Conservation (phyloP, 2,888 invertebrate species). For the Onchidella celtica region DNA sequence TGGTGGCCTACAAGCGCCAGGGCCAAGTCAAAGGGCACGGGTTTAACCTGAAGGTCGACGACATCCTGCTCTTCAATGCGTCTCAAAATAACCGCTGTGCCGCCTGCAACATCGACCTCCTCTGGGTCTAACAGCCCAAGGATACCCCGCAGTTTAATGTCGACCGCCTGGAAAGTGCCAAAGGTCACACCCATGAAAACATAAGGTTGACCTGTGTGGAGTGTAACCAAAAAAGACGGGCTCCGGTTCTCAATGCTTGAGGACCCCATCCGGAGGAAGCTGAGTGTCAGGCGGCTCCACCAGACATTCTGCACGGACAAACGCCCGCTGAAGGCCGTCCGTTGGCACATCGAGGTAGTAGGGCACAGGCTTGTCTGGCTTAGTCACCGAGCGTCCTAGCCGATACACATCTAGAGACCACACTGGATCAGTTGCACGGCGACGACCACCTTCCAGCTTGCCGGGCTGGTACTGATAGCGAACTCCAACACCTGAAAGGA, state of each 20-base stretch:
- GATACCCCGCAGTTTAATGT: constrained; percentile 13
- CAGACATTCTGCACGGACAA: not conserved
- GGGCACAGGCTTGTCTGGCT: not conserved
- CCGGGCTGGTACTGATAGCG: constrained; percentile 11
- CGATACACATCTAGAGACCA: not conserved
- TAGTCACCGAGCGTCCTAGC: not conserved
- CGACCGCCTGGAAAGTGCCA: constrained; percentile 16
- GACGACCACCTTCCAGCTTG: constrained; percentile 20
- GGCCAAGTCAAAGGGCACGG: constrained; percentile 5
- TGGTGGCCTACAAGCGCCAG: not conserved
- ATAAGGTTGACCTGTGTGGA: constrained; percentile 3
- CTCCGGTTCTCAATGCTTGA: not conserved
- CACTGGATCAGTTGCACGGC: constrained; percentile 2
- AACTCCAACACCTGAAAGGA: not conserved
- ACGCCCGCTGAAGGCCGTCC: not conserved
- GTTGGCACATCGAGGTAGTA: not conserved
- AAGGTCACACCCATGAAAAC: not conserved
- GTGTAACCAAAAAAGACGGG: constrained; percentile 1
- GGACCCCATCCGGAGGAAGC: no score
- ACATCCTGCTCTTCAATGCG: not conserved
- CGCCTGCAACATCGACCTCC: not conserved
- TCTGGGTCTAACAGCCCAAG: not conserved
- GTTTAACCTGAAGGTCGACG: constrained; percentile 7
- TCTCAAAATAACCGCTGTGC: not conserved
- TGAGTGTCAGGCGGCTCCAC: no score